A percentile compares a stretch with the other conserved stretches of the same genome.
phyloP scores from a whole-genome alignment of 2,888 invertebrate species.

The Elmis aenea region DNA sequence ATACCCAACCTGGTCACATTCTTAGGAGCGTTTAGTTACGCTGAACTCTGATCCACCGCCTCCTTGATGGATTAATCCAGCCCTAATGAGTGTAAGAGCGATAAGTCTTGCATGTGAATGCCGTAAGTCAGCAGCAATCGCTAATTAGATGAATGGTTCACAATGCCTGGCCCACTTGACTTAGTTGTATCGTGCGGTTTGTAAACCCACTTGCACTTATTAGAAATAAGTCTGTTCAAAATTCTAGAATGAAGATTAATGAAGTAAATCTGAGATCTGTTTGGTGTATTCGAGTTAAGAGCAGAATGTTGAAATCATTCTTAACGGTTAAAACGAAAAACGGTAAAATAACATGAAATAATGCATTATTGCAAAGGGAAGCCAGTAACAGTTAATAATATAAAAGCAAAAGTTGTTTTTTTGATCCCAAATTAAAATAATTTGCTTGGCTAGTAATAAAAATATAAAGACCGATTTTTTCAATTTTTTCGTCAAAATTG shows the following conservation, averaged over 20 bases:
- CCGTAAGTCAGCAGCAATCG: slow-evolving; percentile 44
- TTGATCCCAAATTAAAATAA: no score
- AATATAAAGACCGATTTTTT: no score
- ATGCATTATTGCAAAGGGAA: no score
- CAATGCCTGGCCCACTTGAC: slow-evolving; percentile 43
- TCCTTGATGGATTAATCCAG: slow-evolving; percentile 48
- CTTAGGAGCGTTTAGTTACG: slow-evolving; percentile 22
- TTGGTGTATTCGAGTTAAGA: neutral
- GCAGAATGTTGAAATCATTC: no score
- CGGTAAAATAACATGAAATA: no score
- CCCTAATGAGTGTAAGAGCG: slow-evolving; percentile 49
- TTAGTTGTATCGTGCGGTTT: slow-evolving; percentile 45
- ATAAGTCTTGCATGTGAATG: slow-evolving; percentile 48
- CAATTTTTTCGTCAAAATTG: no score
- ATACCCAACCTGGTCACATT: slow-evolving; percentile 23
- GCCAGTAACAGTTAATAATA: no score
- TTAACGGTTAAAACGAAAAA: no score
- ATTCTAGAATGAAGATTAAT: slow-evolving; percentile 30
- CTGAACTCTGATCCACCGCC: slow-evolving; percentile 29
- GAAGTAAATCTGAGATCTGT: slow-evolving; percentile 9
- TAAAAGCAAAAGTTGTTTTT: no score
- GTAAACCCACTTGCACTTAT: slow-evolving; percentile 43
- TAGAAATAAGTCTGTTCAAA: slow-evolving; percentile 25
- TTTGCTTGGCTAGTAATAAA: no score
- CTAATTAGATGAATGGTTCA: slow-evolving; percentile 48